A percentile compares a stretch with the other conserved stretches of the same genome.
These are phyloP conservation scores for Yponomeuta plumbellus DNA, from an alignment of 2,888 invertebrate species.

Conservation along the genomic window DNA sequence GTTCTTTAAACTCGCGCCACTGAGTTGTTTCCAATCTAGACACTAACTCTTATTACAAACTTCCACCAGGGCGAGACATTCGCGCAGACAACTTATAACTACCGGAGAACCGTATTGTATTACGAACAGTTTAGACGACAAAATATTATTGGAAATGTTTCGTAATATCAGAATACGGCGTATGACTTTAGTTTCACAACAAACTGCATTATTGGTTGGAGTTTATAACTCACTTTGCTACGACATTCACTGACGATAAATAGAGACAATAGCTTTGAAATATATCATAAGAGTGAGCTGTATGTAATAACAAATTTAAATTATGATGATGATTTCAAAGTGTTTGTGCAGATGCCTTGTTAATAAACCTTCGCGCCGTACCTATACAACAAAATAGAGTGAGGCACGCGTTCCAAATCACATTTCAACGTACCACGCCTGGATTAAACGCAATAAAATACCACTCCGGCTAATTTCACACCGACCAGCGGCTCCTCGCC, in stretches of 20 bases:
- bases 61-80: slow-evolving; percentile 26
- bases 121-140: slow-evolving; percentile 29
- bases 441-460: slow-evolving; percentile 60
- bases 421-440: slow-evolving; percentile 37
- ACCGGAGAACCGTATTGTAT: slow-evolving; percentile 40
- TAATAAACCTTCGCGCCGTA: not conserved
- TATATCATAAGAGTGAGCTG: no score
- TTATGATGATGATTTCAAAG: no score
- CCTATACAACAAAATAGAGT: not conserved
- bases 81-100: slow-evolving; percentile 45
- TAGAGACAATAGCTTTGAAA: no score
- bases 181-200: no score
- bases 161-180: slow-evolving; percentile 5
- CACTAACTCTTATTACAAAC: slow-evolving; percentile 65
- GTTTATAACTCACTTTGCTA: no score
- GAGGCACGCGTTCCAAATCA: slow-evolving; percentile 33
- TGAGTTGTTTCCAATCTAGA: slow-evolving; percentile 41
- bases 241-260: no score
- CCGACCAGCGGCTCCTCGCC: slow-evolving; percentile 30
- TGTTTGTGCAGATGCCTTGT: not conserved
- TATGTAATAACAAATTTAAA: no score
- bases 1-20: slow-evolving; percentile 47
- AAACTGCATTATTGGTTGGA: no score
- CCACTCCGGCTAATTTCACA: slow-evolving; percentile 55
- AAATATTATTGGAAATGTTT: slow-evolving; percentile 8